Percentiles rank a stretch among this genome's conserved stretches.
Evolutionary conservation across 2,113 vertebrate genomes (phyloP).

Genomic region (Etia nguti): DNA sequence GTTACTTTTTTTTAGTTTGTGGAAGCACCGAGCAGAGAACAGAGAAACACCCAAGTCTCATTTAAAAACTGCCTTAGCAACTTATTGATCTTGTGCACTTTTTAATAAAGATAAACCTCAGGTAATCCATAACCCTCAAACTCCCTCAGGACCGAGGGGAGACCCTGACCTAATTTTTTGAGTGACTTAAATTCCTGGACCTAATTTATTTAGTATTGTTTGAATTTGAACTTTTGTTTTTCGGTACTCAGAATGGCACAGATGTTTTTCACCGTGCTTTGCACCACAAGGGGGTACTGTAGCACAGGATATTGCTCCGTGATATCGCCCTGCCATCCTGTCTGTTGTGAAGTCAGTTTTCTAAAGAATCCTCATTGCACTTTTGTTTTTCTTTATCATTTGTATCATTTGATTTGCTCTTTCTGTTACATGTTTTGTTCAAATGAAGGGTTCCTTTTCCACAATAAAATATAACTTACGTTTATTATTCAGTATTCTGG

Average conservation of each 20-base stretch:
- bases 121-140: background rate
- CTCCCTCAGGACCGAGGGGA: background rate
- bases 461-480: background rate
- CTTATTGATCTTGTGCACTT: conserved; percentile 38
- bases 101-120: conserved; percentile 36
- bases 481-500: background rate
- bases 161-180: background rate
- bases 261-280: background rate
- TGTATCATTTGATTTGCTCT: background rate
- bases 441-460: conserved; percentile 40
- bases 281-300: conserved; percentile 59
- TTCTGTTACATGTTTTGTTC: background rate
- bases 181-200: conserved; percentile 6
- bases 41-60: background rate
- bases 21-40: background rate
- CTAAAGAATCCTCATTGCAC: conserved; percentile 28
- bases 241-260: background rate
- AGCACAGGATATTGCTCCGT: conserved; percentile 4
- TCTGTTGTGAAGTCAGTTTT: background rate
- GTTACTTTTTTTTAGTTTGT: background rate
- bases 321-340: background rate
- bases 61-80: background rate
- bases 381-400: conserved; percentile 23
- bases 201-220: conserved; percentile 32
- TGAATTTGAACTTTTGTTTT: background rate